phyloP scores from a whole-genome alignment of 2,113 vertebrate genomes.

The Nerophis lumbriciformis region DNA sequence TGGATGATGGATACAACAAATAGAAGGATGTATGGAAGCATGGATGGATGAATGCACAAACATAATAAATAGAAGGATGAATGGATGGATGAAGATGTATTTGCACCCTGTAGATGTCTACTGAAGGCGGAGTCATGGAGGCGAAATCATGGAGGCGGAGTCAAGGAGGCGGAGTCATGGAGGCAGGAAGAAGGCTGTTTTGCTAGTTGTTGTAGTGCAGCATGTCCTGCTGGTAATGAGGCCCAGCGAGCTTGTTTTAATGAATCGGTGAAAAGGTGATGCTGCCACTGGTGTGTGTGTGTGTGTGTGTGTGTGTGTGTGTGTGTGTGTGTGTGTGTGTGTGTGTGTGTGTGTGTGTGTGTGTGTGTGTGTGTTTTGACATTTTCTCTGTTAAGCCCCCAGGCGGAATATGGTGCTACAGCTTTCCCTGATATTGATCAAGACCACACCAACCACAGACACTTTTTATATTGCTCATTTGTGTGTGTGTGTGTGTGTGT shows the following conservation, averaged over 20 bases:
- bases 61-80: background rate
- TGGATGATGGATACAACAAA: too few relatives aligned
- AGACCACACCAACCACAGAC: conserved; percentile 1
- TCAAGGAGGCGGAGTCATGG: conserved; percentile 41
- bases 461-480: background rate
- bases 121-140: too few relatives aligned
- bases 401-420: conserved; percentile 52
- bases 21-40: background rate
- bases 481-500: conserved; percentile 13
- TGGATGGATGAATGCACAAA: background rate
- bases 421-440: conserved; percentile 57
- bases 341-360: conserved; percentile 31
- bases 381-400: conserved; percentile 58
- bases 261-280: conserved; percentile 56
- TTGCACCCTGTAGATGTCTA: too few relatives aligned
- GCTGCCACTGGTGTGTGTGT: too few relatives aligned
- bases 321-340: conserved; percentile 23
- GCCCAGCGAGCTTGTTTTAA: conserved; percentile 61
- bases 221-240: conserved; percentile 64
- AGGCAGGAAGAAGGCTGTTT: conserved; percentile 55
- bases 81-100: background rate
- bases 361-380: conserved; percentile 45
- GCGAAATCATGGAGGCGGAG: too few relatives aligned
- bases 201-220: conserved; percentile 59
- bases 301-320: conserved; percentile 21